Evolutionary conservation across 2,888 invertebrate genomes (phyloP).

Genomic region (Blera fallax): DNA sequence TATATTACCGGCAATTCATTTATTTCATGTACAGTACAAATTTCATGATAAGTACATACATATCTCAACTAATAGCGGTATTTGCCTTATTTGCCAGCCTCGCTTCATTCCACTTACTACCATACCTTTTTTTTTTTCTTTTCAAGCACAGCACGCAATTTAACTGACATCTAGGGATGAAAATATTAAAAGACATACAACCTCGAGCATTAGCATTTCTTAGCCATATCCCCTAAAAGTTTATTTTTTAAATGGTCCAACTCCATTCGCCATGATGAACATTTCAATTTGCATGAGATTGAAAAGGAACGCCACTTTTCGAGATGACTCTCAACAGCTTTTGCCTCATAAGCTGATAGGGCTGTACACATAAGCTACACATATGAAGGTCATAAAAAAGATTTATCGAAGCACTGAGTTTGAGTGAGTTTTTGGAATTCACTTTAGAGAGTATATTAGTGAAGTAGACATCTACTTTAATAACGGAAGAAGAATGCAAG

Average conservation of each 20-base stretch:
- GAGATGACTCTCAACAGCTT: slow-evolving; percentile 27
- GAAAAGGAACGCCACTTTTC: slow-evolving; percentile 39
- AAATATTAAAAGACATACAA: slow-evolving; percentile 46
- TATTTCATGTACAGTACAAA: slow-evolving; percentile 4
- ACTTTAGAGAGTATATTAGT: slow-evolving; percentile 12
- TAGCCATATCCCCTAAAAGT: slow-evolving; percentile 26
- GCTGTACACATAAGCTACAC: slow-evolving; percentile 25
- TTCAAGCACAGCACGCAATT: slow-evolving; percentile 33
- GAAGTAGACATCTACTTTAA: slow-evolving; percentile 2
- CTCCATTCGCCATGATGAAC: slow-evolving; percentile 54
- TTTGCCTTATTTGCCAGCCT: slow-evolving; percentile 27
- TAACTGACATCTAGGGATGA: slow-evolving; percentile 31
- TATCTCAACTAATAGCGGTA: slow-evolving; percentile 45
- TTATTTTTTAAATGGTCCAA: slow-evolving; percentile 50
- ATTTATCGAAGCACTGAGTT: slow-evolving; percentile 43
- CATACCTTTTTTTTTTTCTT: neutral
- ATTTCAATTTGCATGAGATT: slow-evolving; percentile 69
- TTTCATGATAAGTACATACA: slow-evolving; percentile 35
- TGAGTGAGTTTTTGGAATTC: slow-evolving; percentile 2
- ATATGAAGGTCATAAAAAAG: slow-evolving; percentile 50
- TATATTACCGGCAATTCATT: slow-evolving; percentile 15
- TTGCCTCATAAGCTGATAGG: neutral
- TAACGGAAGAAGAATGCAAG: slow-evolving; percentile 8
- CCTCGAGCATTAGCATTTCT: slow-evolving; percentile 51
- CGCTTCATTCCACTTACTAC: neutral